Evolutionary conservation across 1,140 invertebrate species (phyloP).

Genomic region (Macrosteles quadrilineatus): DNA sequence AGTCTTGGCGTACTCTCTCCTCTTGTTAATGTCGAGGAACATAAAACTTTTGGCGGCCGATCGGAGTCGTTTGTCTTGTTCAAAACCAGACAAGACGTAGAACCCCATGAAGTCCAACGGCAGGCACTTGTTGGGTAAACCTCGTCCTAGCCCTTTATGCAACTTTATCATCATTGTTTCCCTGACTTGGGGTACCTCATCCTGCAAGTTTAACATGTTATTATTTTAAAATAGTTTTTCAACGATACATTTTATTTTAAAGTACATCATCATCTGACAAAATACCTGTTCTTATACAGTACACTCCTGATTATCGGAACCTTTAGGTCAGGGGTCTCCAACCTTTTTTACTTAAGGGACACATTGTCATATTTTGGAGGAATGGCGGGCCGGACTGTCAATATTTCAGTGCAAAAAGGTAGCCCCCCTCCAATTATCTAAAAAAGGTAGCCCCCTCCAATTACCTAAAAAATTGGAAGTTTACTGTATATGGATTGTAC

Average conservation of each 20-base stretch:
- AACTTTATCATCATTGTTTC: conserved; percentile 88
- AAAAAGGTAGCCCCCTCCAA: too few relatives aligned
- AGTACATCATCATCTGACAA: neutral
- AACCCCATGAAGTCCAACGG: conserved; percentile 96
- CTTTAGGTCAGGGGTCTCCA: neutral
- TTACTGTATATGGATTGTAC: too few relatives aligned
- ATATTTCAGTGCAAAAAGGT: too few relatives aligned
- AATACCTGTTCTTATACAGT: neutral
- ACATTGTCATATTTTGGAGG: too few relatives aligned
- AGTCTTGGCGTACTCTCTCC: conserved; percentile 89
- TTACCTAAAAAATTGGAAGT: too few relatives aligned
- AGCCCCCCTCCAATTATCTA: too few relatives aligned
- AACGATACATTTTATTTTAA: neutral
- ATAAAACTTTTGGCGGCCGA: conserved; percentile 73
- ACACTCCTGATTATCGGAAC: neutral
- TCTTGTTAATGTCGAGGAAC: conserved; percentile 81
- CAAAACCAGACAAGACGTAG: conserved; percentile 60
- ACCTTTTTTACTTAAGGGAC: too few relatives aligned
- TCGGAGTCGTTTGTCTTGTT: conserved; percentile 75
- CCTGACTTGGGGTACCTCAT: conserved; percentile 87
- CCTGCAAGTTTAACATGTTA: conserved; percentile 56
- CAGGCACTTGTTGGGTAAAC: conserved; percentile 84
- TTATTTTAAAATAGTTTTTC: conserved; percentile 2
- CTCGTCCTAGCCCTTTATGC: conserved; percentile 82
- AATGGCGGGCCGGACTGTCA: too few relatives aligned